Percentiles rank a stretch among this genome's conserved stretches.
phyloP scores from a whole-genome alignment of 2,113 vertebrate genomes.

The Dipodomys merriami region DNA sequence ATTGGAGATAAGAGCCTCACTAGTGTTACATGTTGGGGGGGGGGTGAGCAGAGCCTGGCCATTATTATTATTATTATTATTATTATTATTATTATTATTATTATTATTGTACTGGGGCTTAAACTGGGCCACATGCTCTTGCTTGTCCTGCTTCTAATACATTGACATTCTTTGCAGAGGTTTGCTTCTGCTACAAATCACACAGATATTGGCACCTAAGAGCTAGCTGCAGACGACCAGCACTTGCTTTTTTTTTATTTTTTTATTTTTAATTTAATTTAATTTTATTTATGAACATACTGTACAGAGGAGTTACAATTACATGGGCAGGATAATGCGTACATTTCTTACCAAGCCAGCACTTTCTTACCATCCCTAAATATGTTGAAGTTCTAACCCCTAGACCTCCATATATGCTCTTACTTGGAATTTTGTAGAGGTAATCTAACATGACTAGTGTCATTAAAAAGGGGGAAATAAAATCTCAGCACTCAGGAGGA shows the following conservation, averaged over 20 bases:
- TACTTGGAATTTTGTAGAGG: background rate
- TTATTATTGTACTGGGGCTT: too few species aligned
- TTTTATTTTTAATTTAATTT: too few species aligned
- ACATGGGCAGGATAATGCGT: too few species aligned
- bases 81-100: rapidly evolving
- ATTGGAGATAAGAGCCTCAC: too few species aligned
- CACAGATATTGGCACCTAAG: background rate
- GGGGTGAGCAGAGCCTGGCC: too few species aligned
- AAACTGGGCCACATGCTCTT: too few species aligned
- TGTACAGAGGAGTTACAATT: too few species aligned
- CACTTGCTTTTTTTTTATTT: too few species aligned
- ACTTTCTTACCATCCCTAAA: background rate
- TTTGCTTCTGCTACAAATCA: conserved; percentile 28
- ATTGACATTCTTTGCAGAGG: background rate
- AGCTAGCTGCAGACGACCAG: background rate
- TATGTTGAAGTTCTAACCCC: background rate
- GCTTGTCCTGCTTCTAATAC: background rate
- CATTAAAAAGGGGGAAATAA: background rate
- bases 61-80: too few species aligned
- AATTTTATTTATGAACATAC: too few species aligned
- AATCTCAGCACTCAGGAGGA: background rate
- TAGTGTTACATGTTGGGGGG: too few species aligned
- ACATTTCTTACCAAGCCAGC: too few species aligned
- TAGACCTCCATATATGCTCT: background rate
- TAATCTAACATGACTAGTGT: background rate